Conservation (phyloP, 2,113 vertebrate genomes). For the Oriolus oriolus region DNA sequence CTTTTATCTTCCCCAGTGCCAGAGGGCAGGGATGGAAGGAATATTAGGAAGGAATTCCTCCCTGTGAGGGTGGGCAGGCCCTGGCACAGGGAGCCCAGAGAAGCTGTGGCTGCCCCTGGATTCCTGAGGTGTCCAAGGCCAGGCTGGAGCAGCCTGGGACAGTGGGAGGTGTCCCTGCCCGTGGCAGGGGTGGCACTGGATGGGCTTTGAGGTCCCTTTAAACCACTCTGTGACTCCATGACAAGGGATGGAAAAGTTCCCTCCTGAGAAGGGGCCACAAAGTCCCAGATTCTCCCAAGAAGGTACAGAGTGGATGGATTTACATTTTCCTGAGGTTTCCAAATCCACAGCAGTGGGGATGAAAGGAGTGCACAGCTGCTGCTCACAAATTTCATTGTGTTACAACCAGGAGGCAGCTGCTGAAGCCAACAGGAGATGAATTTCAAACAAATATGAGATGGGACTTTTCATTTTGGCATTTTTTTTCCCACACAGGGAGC, state of each 20-base stretch:
- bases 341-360: background rate
- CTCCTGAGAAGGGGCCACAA: background rate
- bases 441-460: background rate
- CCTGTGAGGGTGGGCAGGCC: rapidly evolving
- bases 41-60: rapidly evolving
- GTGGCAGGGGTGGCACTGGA: rapidly evolving
- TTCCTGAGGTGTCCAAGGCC: background rate
- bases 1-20: background rate
- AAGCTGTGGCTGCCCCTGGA: background rate
- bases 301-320: background rate
- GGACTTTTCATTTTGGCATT: background rate
- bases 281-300: background rate
- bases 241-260: background rate
- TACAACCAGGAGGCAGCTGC: background rate
- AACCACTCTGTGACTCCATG: background rate
- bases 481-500: rapidly evolving
- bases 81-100: background rate
- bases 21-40: rapidly evolving
- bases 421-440: background rate
- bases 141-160: background rate
- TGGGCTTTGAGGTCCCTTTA: rapidly evolving
- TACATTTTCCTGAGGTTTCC: background rate
- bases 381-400: background rate
- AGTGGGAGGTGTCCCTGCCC: background rate
- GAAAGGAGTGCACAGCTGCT: background rate